These are phyloP conservation scores for Lamellibrachia columna DNA, from an alignment of 2,888 invertebrate genomes.

Conservation along the genomic window DNA sequence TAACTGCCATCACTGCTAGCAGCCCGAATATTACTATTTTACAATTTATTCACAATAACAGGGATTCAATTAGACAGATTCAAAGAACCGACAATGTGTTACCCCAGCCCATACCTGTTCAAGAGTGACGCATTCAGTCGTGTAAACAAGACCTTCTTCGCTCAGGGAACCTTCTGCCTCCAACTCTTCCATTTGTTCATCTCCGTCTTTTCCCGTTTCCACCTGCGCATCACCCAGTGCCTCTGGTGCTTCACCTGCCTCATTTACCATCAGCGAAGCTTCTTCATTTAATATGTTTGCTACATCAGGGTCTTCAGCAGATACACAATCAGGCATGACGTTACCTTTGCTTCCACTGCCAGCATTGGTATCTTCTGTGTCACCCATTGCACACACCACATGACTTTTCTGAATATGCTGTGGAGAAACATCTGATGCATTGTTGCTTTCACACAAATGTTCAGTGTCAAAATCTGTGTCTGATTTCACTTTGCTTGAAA, in stretches of 20 bases:
- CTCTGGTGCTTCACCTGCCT: not conserved
- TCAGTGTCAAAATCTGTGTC: not conserved
- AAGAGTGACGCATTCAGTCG: slow-evolving; percentile 28
- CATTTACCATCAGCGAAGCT: not conserved
- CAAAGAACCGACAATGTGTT: no score
- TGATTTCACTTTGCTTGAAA: not conserved
- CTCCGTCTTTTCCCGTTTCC: not conserved
- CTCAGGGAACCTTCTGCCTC: not conserved
- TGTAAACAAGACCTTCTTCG: not conserved
- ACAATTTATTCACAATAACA: no score
- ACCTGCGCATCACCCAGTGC: not conserved
- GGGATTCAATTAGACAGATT: no score
- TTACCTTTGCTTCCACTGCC: slow-evolving; percentile 30
- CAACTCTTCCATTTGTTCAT: not conserved
- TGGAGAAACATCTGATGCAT: not conserved
- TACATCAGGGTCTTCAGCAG: not conserved
- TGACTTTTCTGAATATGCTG: not conserved
- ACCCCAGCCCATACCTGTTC: slow-evolving; percentile 18
- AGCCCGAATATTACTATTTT: no score
- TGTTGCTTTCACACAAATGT: not conserved
- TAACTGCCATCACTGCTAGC: no score
- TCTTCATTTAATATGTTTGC: not conserved
- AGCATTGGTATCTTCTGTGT: slow-evolving; percentile 29
- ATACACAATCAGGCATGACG: not conserved
- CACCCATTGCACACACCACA: slow-evolving; percentile 13